Evolutionary conservation across 2,113 vertebrate genomes (phyloP).

Genomic region (Tragelaphus scriptus): DNA sequence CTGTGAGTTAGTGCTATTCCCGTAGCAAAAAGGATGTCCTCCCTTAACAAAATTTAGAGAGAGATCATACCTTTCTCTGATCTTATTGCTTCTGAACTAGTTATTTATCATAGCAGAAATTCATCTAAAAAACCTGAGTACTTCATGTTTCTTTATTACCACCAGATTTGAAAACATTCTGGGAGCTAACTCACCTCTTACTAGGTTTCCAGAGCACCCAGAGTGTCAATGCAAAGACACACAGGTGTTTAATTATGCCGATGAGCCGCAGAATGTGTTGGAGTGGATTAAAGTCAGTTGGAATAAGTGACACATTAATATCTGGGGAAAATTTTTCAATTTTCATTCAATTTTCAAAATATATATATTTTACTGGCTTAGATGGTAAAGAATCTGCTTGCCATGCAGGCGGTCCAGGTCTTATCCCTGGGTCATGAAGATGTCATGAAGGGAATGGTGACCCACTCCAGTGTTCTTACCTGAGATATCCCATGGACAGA

Average conservation of each 20-base stretch:
- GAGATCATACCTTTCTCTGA: neutral
- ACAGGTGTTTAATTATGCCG: neutral
- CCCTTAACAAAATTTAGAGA: neutral
- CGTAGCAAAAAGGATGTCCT: neutral
- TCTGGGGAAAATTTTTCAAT: neutral
- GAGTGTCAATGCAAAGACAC: neutral
- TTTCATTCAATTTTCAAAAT: neutral
- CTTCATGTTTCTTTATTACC: neutral
- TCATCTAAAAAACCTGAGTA: neutral
- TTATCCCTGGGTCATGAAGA: neutral
- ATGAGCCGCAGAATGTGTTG: neutral
- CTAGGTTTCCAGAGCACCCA: neutral
- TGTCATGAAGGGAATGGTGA: neutral
- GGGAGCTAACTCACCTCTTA: neutral
- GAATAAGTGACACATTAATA: neutral
- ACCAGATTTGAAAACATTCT: neutral
- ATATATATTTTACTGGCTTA: neutral
- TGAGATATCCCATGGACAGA: neutral
- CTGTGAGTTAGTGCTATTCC: neutral
- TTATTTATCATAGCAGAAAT: neutral
- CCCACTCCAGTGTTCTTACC: neutral
- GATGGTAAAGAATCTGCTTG: neutral
- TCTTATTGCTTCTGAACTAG: neutral
- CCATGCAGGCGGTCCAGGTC: rapidly evolving
- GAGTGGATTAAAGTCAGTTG: neutral